Base-by-base conservation (phyloP, 1,140 invertebrate genomes). In the Harpegnathos saltator region DNA sequence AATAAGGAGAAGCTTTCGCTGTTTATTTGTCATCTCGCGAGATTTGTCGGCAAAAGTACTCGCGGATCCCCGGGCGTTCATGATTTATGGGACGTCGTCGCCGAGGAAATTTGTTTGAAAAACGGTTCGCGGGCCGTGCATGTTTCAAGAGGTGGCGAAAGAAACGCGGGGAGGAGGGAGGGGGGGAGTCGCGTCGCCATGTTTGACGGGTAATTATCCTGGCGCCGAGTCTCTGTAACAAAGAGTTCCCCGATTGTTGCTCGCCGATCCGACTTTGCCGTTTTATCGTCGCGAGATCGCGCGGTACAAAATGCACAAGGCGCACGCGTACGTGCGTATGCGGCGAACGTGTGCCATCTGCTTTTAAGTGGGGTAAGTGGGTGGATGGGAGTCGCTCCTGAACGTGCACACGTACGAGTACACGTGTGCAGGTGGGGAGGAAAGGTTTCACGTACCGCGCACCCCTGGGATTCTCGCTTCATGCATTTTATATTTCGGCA, bases 401-500 rank as follows among this genome's bases (percentile, higher is more conserved):
- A 48, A 71, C 61, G 15, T 48, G 56, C 52, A 81, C 75, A 74
- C 38, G 56, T 73, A 68, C 68, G 17, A n/a, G n/a, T 33, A 52
- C 17, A 38, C 14, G 15, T 62, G 84, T 44, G n/a, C n/a, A 38
- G 15, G 56, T 14, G 44, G n/a, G n/a, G 48, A 61, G 7, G n/a
- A 59, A 26, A 12, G 48, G 48, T 26, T 73, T 68, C 58, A 71
- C 15, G 75, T 58, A 50, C 50, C 17, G 19, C 74, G 78, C 65
- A 86, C 87, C 89, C 92, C 62, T 65, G 92, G 90, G 92, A 93
- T 91, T 91, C 72, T 80, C 85, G 89, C 89, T 92, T 93, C 93
- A 93, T 93, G 92, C 93, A 93, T 93, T 93, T 93, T 93, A 92
- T 93, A 93, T 93, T 93, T 92, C 88, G 78, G 58, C 80, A 84